Evolutionary conservation across 2,888 invertebrate genomes (phyloP).

Genomic region (Dicyrtomina minuta): DNA sequence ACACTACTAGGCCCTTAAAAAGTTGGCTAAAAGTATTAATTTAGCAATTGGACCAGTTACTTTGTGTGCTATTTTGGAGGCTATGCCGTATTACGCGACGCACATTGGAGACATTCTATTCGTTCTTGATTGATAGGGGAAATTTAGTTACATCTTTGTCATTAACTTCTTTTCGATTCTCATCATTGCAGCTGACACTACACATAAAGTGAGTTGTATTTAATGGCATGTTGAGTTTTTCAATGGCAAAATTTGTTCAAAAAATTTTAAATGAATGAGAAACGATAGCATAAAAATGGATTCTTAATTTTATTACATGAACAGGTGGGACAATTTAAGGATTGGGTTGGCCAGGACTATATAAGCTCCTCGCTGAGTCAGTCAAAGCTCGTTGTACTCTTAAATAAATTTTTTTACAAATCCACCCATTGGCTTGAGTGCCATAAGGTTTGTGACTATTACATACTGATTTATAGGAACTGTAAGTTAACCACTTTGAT

Average conservation of each 20-base stretch:
- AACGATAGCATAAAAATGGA: too few species aligned
- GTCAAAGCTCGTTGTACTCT: too few species aligned
- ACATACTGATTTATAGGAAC: slow-evolving; percentile 26
- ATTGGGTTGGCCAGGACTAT: slow-evolving; percentile 7
- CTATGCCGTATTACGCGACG: slow-evolving; percentile 24
- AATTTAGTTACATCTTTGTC: slow-evolving; percentile 14
- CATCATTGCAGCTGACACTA: too few species aligned
- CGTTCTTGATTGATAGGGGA: not conserved
- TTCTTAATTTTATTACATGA: not conserved
- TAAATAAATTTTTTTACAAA: too few species aligned
- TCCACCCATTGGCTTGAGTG: slow-evolving; percentile 1
- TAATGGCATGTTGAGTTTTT: too few species aligned
- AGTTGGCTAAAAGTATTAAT: slow-evolving; percentile 6
- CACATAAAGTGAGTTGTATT: too few species aligned
- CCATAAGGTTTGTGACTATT: slow-evolving; percentile 16
- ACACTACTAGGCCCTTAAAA: slow-evolving; percentile 11
- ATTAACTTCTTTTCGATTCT: slow-evolving; percentile 24
- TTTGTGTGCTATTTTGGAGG: slow-evolving; percentile 18
- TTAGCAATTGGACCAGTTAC: slow-evolving; percentile 15
- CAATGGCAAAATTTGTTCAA: not conserved
- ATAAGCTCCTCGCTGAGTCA: not conserved
- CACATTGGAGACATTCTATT: slow-evolving; percentile 28
- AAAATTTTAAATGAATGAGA: too few species aligned
- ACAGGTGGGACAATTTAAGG: slow-evolving; percentile 5
- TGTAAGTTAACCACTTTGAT: not conserved